Evolutionary conservation across 2,113 vertebrate species (phyloP), one percentile per base, ranked within the genome.

Genomic region (Salvator merianae): DNA sequence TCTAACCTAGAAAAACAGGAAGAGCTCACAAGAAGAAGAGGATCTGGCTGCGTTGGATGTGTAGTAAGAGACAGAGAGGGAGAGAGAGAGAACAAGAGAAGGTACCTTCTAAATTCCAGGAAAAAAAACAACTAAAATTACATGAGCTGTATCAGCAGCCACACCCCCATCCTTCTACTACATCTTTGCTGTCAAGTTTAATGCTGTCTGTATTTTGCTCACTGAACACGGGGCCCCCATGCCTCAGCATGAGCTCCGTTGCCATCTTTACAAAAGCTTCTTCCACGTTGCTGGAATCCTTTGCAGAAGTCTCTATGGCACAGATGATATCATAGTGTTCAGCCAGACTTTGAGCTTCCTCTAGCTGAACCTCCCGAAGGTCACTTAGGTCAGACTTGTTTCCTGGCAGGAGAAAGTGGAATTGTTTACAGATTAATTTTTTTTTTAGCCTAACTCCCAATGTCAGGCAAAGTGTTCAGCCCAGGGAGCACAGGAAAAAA

Each of bases 251-350:
- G 53, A 98, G 96, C 93, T 98, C 97, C 0, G 94, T 95, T 47
- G 97, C 97, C 95, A 98, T 95, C 91, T 97, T 95, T 86, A 95
- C 90, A 89, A 98, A 98, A 22, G 97, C 97, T 87, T 97, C 96
- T 63, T 98, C 97, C 92, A 98, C 97, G 0, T 98, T 98, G 94
- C 95, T 97, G 32, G 97, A 96, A 91, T 97, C 97, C 79, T 97
- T 98, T 0, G 97, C 97, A 1, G 97, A 98, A 0, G 97, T 98
- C 92, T 98, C 97, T 30, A 98, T 96, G 93, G 96, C 96, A 68
- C 95, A 95, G 83, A 97, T 93, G 91, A 97, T 97, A 77, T 97
- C 97, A 1, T 97, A 95, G 81, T 85, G 96, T 85, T 94, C 93
- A 9, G 97, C 97, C 93, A 98, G 93, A 76, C 87, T 94, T 94